Evolutionary conservation across 2,113 vertebrate species (phyloP).

Genomic region (Callocephalon fimbriatum): DNA sequence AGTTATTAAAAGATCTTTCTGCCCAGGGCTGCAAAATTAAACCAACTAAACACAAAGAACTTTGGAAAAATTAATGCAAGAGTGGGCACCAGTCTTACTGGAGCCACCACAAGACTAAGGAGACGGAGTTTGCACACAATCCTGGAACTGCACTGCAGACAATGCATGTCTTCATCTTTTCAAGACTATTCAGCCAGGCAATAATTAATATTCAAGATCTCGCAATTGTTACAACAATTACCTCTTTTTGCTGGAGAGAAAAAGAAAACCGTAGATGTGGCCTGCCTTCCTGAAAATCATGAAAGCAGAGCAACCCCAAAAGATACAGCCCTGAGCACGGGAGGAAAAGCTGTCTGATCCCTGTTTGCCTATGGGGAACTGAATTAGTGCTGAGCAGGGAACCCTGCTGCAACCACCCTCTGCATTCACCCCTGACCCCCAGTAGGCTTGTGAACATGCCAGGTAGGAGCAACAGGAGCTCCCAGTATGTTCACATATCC

Average conservation of each 20-base stretch:
- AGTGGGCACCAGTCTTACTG: background rate
- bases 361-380: background rate
- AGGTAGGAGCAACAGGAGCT: background rate
- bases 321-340: background rate
- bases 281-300: background rate
- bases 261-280: background rate
- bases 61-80: constrained; percentile 5
- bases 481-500: background rate
- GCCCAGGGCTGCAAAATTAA: constrained; percentile 80
- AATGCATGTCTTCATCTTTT: background rate
- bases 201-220: constrained; percentile 26
- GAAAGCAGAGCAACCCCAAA: background rate
- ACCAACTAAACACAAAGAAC: constrained; percentile 39
- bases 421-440: background rate
- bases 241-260: background rate
- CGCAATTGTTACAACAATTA: background rate
- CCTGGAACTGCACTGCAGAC: background rate
- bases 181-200: background rate
- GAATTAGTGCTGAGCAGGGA: background rate
- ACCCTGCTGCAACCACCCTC: background rate
- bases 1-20: constrained; percentile 84
- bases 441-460: background rate
- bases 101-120: background rate
- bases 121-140: background rate
- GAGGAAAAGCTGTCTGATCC: background rate